Conservation (phyloP, 2,113 vertebrate genomes). For the Phrynosoma blainvillii region DNA sequence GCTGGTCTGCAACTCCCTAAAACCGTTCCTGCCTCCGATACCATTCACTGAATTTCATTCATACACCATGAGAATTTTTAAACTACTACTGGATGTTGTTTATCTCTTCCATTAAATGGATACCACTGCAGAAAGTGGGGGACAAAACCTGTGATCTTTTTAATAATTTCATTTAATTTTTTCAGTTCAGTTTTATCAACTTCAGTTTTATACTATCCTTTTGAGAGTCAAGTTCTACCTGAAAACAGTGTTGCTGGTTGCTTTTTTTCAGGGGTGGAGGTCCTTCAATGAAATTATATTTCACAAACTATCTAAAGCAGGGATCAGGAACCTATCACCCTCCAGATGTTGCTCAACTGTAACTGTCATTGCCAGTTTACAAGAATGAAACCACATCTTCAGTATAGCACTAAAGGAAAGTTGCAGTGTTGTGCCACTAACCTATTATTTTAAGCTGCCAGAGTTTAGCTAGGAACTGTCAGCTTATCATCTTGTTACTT, state of each 20-base stretch:
- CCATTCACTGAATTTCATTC: too few relatives aligned
- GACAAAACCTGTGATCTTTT: neutral
- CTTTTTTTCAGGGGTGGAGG: too few relatives aligned
- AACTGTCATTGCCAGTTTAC: neutral
- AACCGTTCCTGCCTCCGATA: too few relatives aligned
- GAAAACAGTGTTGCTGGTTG: too few relatives aligned
- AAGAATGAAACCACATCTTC: neutral
- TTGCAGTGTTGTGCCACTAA: constrained; percentile 40
- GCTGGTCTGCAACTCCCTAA: too few relatives aligned
- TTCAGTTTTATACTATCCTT: too few relatives aligned
- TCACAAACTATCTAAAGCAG: neutral
- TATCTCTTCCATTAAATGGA: constrained; percentile 9
- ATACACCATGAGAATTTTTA: too few relatives aligned
- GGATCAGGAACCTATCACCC: neutral
- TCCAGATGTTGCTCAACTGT: neutral
- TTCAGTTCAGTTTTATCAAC: neutral
- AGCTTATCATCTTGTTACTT: constrained; percentile 50
- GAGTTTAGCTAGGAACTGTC: constrained; percentile 53
- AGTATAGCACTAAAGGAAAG: constrained; percentile 33
- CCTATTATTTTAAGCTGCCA: constrained; percentile 43
- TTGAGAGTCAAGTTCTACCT: too few relatives aligned
- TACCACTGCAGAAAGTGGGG: too few relatives aligned
- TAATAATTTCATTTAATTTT: neutral
- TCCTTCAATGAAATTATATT: neutral
- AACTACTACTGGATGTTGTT: constrained; percentile 24